These are phyloP conservation scores for Drusus annulatus DNA, from an alignment of 1,140 invertebrate species.

Conservation along the genomic window DNA sequence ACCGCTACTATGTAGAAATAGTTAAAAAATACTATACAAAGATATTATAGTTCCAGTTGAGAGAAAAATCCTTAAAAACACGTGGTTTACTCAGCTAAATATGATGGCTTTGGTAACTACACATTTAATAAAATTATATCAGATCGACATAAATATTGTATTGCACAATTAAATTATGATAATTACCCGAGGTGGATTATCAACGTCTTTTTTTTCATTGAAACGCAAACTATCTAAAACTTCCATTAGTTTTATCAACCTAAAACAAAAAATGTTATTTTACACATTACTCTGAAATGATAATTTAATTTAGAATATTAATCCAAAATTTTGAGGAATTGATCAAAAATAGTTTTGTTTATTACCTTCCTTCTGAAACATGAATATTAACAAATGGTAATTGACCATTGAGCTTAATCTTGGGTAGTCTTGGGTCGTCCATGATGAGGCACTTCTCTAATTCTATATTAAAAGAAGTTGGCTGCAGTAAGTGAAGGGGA, in stretches of 20 bases:
- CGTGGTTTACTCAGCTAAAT: too few relatives aligned
- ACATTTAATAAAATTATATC: too few relatives aligned
- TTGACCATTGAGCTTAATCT: slow-evolving; percentile 75
- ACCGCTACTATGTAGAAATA: too few relatives aligned
- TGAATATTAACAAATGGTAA: slow-evolving; percentile 67
- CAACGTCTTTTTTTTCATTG: slow-evolving; percentile 72
- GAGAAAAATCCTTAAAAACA: too few relatives aligned
- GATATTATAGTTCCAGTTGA: too few relatives aligned
- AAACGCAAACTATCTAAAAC: slow-evolving; percentile 82
- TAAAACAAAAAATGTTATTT: slow-evolving; percentile 46
- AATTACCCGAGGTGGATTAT: slow-evolving; percentile 63
- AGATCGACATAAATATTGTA: too few relatives aligned
- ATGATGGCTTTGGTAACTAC: too few relatives aligned
- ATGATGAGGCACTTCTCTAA: slow-evolving; percentile 89
- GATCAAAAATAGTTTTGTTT: background rate
- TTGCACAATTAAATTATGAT: background rate
- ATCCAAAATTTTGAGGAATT: too few relatives aligned
- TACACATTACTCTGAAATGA: too few relatives aligned
- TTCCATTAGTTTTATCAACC: slow-evolving; percentile 66
- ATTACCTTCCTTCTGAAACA: slow-evolving; percentile 67
- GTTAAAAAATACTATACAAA: too few relatives aligned
- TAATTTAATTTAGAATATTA: too few relatives aligned
- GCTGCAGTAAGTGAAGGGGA: slow-evolving; percentile 82
- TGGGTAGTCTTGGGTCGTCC: slow-evolving; percentile 91
- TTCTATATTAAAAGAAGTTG: slow-evolving; percentile 84